Base-by-base conservation (phyloP, 2,797 vertebrate species). In the Acridotheres tristis region DNA sequence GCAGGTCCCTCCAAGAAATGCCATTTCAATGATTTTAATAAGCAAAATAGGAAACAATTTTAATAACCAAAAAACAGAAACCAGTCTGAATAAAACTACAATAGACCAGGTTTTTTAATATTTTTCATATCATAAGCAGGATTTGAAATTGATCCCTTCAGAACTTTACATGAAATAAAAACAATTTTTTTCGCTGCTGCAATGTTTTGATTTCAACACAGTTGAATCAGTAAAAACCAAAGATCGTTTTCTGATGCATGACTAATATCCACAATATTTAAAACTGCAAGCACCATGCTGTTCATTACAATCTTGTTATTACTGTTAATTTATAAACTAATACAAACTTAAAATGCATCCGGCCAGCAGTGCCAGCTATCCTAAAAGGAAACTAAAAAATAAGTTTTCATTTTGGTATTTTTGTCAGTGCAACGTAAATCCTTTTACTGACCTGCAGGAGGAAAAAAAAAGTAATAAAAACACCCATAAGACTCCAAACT, bases 41-140 rank as follows among this genome's bases (percentile, higher is more conserved):
- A 99, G 99, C 99, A 99, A 99, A 99, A 99, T 99, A 99, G 98
- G 99, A 99, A 99, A 99, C 98, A 98, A 99, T 99, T 99, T 99
- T 98, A 98, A 98, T 98, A 98, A 99, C 98, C 99, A 98, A 98
- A 98, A 99, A 99, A 99, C 99, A 99, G 99, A 99, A 99, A 99
- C 99, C 99, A 99, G 99, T 99, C 99, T 99, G 99, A 99, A 99
- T 99, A 99, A 98, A 99, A 98, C 98, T 98, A 98, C 98, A 98
- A 99, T 98, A 99, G 98, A 99, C 99, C 98, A 99, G 99, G 98
- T 99, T 99, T 98, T 96, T 98, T 99, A 99, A 99, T 98, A 98
- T 99, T 98, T 97, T 98, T 98, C 98, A 99, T 98, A 99, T 99
- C 98, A 99, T 99, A 99, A 99, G 99, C 99, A 99, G 98, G 99